A percentile compares a stretch with the other conserved stretches of the same genome.
Evolutionary conservation across 2,797 vertebrate species (phyloP).

Genomic region (Gadopsis marmoratus): DNA sequence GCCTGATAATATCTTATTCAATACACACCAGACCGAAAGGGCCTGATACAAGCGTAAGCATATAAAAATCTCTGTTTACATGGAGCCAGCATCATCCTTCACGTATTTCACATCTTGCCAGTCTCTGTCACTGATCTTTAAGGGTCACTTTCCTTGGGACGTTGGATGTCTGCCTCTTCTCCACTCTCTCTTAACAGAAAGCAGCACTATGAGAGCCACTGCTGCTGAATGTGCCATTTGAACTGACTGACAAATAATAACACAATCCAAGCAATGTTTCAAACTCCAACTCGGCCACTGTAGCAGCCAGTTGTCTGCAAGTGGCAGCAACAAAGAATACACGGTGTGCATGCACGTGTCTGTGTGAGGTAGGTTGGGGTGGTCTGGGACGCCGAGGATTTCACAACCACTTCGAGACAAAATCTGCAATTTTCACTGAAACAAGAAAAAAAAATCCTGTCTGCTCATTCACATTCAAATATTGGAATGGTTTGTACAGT

Average conservation of each 20-base stretch:
- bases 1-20: conserved; percentile 59
- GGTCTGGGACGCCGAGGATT: conserved; percentile 34
- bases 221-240: conserved; percentile 27
- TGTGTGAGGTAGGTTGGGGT: conserved; percentile 15
- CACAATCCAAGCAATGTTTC: conserved; percentile 18
- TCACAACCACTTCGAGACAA: conserved; percentile 30
- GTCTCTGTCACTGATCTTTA: conserved; percentile 28
- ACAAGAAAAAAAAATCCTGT: background rate
- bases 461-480: background rate
- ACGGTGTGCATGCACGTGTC: background rate
- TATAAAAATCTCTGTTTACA: conserved; percentile 49
- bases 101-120: conserved; percentile 15
- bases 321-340: conserved; percentile 18
- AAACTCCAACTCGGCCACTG: background rate
- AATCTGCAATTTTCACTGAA: conserved; percentile 3
- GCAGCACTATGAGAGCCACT: conserved; percentile 2
- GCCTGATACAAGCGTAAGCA: conserved; percentile 20
- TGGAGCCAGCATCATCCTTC: conserved; percentile 9
- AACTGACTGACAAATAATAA: conserved; percentile 24
- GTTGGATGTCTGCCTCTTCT: conserved; percentile 15
- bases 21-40: conserved; percentile 19
- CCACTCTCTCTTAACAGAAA: conserved; percentile 16
- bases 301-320: conserved; percentile 21
- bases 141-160: conserved; percentile 18
- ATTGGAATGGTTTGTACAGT: background rate